Percentiles rank a stretch among this genome's conserved stretches.
phyloP scores from a whole-genome alignment of 2,113 vertebrate species.

The Dipodomys stephensi region DNA sequence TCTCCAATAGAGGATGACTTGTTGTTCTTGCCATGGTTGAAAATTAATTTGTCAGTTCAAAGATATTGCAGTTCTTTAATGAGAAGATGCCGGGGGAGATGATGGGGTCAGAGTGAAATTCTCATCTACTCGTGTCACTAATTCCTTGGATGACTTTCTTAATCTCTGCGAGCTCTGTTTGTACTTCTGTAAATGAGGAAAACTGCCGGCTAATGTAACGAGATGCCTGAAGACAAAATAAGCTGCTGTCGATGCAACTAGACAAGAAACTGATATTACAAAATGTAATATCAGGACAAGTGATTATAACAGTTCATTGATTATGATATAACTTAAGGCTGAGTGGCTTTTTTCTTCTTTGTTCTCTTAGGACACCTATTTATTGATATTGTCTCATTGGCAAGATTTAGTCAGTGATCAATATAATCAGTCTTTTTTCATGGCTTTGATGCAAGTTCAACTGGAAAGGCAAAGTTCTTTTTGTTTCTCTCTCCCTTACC shows the following conservation, averaged over 20 bases:
- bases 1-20: not conserved
- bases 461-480: not conserved
- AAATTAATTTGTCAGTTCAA: conserved; percentile 25
- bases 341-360: not conserved
- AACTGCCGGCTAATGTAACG: not conserved
- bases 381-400: not conserved
- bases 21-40: not conserved
- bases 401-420: not conserved
- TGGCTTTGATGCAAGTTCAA: not conserved
- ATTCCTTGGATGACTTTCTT: not conserved
- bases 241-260: not conserved
- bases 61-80: conserved; percentile 10
- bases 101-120: conserved; percentile 1
- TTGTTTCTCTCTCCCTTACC: no score
- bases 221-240: not conserved
- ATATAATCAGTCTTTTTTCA: not conserved
- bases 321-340: not conserved
- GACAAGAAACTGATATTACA: not conserved
- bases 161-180: not conserved
- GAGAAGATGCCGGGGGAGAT: not conserved
- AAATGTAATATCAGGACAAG: not conserved
- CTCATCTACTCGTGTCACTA: not conserved
- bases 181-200: no score
- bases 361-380: not conserved
- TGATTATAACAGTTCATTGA: not conserved